Evolutionary conservation across 2,113 vertebrate genomes (phyloP), one percentile per base, ranked within the genome.

Genomic region (Corythoichthys intestinalis): DNA sequence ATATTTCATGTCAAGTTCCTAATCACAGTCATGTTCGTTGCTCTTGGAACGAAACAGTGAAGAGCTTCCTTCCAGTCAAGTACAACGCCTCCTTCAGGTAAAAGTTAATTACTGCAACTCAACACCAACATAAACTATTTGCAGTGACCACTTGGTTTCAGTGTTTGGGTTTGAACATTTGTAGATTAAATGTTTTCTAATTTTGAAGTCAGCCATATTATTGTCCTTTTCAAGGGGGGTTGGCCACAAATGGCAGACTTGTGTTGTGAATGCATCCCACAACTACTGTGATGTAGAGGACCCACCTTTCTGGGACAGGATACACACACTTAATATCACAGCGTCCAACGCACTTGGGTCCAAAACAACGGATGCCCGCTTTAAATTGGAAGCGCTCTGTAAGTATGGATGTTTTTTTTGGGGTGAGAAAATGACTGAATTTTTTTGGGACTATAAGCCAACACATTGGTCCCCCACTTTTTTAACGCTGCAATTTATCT

Each of bases 41-140:
- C 78, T 91, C 83, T 49, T 93, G 92, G 92, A 58, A 64, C 20
- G 86, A 90, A 54, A 72, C 70, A 0, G 78, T 85, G 3, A 79
- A 74, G 63, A 91, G 90, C 3, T 79, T 87, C 62, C 83, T 93
- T 73, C 91, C 92, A 35, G 83, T 88, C 14, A 52, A 80, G 58
- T 93, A 91, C 82, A 87, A 80, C 17, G 79, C 89, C 80, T 86
- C 88, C 75, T 76, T 90, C 81, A 83, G 84, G 92, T 93, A 73
- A 76, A 75, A 56, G 7, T 12, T 41, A 10, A 38, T 17, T 61
- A 61, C 6, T 62, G 39, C 59, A 62, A 6, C 39, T 11, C 1
- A 20, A 61, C 5, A 17, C 12, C 10, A 35, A 2, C 6, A 7
- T 47, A 47, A 47, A 47, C 46, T 47, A 10, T 47, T 47, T 41